Evolutionary conservation across 2,797 vertebrate species (phyloP).

Genomic region (Pseudomugil tenellus): DNA sequence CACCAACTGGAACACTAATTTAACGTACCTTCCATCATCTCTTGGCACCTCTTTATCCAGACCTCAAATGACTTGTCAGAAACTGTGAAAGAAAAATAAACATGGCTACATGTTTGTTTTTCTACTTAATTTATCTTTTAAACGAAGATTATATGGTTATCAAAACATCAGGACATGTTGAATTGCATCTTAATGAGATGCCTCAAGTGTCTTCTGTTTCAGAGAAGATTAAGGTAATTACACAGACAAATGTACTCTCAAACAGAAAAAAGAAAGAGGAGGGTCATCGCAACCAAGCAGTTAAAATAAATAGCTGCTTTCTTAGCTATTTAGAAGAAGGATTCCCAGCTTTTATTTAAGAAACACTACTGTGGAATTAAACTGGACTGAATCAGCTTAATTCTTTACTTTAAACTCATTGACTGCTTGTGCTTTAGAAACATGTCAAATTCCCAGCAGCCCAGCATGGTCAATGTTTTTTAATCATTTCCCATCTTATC

Average conservation of each 20-base stretch:
- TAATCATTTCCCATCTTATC: no score
- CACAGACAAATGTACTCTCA: neutral
- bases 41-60: conserved; percentile 93
- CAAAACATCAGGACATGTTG: neutral
- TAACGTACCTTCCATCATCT: conserved; percentile 87
- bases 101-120: neutral
- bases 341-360: neutral
- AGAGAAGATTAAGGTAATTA: neutral
- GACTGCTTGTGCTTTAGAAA: no score
- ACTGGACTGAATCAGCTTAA: no score
- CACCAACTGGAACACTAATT: neutral
- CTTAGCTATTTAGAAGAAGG: neutral
- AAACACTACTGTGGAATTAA: no score
- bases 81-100: conserved; percentile 72
- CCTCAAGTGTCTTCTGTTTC: neutral
- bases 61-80: conserved; percentile 83
- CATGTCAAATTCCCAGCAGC: no score
- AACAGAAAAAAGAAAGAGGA: no score
- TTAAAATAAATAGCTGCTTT: neutral
- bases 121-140: neutral
- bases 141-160: neutral
- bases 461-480: no score
- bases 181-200: neutral
- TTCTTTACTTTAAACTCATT: no score
- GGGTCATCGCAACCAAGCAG: neutral